These are phyloP conservation scores for Thamnophis sirtalis DNA, from an alignment of 2,113 vertebrate genomes.

Conservation along the genomic window DNA sequence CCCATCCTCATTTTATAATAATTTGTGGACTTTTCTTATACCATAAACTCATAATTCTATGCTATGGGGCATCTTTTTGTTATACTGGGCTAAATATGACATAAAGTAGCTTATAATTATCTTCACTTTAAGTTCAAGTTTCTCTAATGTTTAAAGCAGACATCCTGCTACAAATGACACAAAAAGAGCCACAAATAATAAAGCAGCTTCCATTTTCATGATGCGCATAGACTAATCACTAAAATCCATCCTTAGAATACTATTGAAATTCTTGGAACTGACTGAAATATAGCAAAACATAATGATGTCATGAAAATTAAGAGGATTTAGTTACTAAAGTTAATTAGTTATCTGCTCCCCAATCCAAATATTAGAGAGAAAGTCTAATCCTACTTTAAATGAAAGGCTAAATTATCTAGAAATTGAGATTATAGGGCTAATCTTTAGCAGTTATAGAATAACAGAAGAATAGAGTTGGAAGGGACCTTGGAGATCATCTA, in stretches of 20 bases:
- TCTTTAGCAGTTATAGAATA: background rate
- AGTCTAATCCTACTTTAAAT: constrained; percentile 2
- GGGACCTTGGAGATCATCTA: background rate
- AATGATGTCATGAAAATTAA: constrained; percentile 11
- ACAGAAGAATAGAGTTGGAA: background rate
- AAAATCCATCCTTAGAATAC: constrained; percentile 24
- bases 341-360: background rate
- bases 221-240: constrained; percentile 1
- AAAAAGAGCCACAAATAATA: background rate
- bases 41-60: background rate
- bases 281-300: constrained; percentile 19
- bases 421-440: background rate
- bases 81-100: background rate
- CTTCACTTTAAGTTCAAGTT: background rate
- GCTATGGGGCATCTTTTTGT: background rate
- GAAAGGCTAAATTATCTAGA: background rate
- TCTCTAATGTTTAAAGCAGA: background rate
- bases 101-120: background rate
- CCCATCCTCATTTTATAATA: background rate
- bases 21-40: background rate
- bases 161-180: background rate
- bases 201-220: constrained; percentile 11
- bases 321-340: background rate
- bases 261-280: constrained; percentile 30
- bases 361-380: constrained; percentile 6